These are phyloP conservation scores for Edolisoma coerulescens DNA, from an alignment of 2,113 vertebrate species.

Conservation along the genomic window DNA sequence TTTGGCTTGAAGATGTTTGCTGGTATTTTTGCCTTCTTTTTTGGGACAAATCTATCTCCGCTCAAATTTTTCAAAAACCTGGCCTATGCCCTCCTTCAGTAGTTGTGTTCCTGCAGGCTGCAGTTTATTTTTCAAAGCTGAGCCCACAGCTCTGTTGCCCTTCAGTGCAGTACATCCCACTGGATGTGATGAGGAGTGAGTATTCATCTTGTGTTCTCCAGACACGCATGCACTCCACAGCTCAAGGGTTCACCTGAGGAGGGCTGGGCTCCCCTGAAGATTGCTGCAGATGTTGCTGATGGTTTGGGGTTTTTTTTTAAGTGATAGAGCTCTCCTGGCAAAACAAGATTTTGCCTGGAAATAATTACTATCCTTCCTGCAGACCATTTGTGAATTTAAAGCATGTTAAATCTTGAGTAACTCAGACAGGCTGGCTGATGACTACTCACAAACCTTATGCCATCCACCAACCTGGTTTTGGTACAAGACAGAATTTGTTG, in stretches of 20 bases:
- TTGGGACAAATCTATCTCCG: neutral
- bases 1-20: neutral
- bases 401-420: neutral
- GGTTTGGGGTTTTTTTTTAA: rapidly evolving
- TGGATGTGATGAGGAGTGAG: neutral
- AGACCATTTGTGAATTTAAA: neutral
- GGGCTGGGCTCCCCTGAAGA: neutral
- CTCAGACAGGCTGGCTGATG: neutral
- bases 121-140: neutral
- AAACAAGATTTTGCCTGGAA: neutral
- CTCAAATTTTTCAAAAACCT: neutral
- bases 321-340: neutral
- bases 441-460: neutral
- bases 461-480: neutral
- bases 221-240: rapidly evolving
- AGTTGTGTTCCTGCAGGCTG: neutral
- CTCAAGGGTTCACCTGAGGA: neutral
- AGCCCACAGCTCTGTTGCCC: neutral
- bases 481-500: neutral
- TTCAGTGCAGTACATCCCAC: neutral
- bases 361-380: neutral
- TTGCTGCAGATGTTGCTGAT: neutral
- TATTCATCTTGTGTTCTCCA: neutral
- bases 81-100: neutral
- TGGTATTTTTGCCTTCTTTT: neutral